These are phyloP conservation scores for Cyanoderma ruficeps DNA, from an alignment of 2,113 vertebrate species.

Conservation along the genomic window DNA sequence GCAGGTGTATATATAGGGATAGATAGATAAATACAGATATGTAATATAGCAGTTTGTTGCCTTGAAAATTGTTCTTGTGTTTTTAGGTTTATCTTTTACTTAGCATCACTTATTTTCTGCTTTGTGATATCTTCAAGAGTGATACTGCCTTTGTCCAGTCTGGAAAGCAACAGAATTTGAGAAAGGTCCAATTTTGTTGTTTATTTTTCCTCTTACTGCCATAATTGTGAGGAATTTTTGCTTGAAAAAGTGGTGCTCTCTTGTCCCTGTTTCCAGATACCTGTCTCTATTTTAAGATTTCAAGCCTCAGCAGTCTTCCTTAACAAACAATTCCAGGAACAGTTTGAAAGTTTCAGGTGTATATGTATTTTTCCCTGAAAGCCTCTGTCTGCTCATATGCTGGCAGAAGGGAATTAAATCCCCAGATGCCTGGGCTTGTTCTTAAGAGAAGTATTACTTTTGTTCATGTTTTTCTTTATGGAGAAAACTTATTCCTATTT, in stretches of 20 bases:
- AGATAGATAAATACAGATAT: not conserved
- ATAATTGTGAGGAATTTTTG: not conserved
- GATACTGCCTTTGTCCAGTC: not conserved
- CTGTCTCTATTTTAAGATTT: not conserved
- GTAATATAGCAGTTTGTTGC: not conserved
- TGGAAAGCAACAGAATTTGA: not conserved
- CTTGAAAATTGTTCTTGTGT: not conserved
- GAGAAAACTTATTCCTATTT: not conserved
- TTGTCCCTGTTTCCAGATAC: not conserved
- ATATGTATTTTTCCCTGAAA: not conserved
- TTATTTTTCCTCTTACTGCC: not conserved
- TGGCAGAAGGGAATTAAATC: not conserved
- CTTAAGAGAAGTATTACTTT: not conserved
- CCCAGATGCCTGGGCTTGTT: not conserved
- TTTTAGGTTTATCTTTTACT: not conserved
- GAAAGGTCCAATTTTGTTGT: not conserved
- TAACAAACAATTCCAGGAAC: slow-evolving; percentile 1
- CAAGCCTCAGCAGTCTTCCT: not conserved
- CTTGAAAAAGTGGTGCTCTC: not conserved
- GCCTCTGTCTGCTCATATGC: not conserved
- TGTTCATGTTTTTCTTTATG: not conserved
- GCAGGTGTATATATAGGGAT: not conserved
- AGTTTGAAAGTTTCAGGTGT: not conserved
- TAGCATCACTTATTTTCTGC: not conserved
- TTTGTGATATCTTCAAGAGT: not conserved